Evolutionary conservation across 1,140 invertebrate species (phyloP), one percentile per base, ranked within the genome.

Genomic region (Planococcus citri): DNA sequence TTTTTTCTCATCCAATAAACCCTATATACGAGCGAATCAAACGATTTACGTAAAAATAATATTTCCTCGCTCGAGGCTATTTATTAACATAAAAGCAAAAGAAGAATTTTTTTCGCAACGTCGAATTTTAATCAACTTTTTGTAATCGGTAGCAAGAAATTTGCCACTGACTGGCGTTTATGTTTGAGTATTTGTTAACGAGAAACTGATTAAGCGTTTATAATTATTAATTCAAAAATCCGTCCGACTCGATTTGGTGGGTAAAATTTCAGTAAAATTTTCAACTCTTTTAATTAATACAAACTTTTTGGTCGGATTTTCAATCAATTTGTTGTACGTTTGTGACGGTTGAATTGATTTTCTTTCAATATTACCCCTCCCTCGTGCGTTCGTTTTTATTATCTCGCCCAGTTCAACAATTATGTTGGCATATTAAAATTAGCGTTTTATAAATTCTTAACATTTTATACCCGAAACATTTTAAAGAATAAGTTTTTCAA

Each of bases 241-340:
- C 12, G n/a, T n/a, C n/a, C n/a, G n/a, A n/a, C n/a, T n/a, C n/a
- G 29, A 20, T 17, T 17, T 3, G 41, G 41, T 51, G 4, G 4
- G 10, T 4, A 51, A n/a, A 51, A 51, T 9, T 51, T 51, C 17
- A 9, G 17, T 51, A 17, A 51, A 51, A 51, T 51, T 51, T 51
- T 51, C 41, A 51, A 51, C 41, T 51, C 41, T 51, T 37, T 37
- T 51, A 51, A 51, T 51, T 51, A 51, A 51, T 51, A 51, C 17
- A 51, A 51, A 51, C 41, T 51, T 51, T 33, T 20, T 14, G 41
- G 10, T 51, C 41, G 41, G 41, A 51, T 51, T 51, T 51, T 17
- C 41, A 51, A 51, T 51, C 41, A 20, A 51, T 51, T 51, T 51
- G 41, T 51, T 20, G 41, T 51, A 51, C 10, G 41, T 20, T 51